phyloP scores from a whole-genome alignment of 2,113 vertebrate species.

The Regulus satrapa region DNA sequence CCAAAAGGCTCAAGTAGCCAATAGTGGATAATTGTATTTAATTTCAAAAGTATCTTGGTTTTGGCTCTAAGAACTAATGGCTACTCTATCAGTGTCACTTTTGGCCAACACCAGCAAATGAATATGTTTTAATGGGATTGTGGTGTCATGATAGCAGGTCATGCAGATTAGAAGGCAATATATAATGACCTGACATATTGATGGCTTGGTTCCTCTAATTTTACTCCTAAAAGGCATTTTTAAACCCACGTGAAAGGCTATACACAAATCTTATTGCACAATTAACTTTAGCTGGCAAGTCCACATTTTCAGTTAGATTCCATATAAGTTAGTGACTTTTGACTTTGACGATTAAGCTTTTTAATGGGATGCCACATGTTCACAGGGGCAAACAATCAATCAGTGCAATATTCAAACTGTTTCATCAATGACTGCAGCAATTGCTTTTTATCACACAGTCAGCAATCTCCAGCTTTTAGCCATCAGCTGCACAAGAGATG shows the following conservation, averaged over 20 bases:
- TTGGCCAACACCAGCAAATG: not conserved
- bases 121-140: not conserved
- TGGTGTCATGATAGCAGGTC: not conserved
- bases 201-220: not conserved
- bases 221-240: not conserved
- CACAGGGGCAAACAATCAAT: not conserved
- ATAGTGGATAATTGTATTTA: not conserved
- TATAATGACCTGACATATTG: not conserved
- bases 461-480: not conserved
- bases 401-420: not conserved
- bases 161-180: not conserved
- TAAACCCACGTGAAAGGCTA: not conserved
- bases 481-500: not conserved
- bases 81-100: not conserved
- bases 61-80: not conserved
- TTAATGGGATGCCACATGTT: not conserved
- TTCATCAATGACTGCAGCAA: not conserved
- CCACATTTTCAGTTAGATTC: not conserved
- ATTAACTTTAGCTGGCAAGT: not conserved
- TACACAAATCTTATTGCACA: not conserved
- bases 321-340: not conserved
- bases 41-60: not conserved
- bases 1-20: not conserved
- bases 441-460: not conserved
- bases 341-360: slow-evolving; percentile 4